Evolutionary conservation across 2,113 vertebrate genomes (phyloP).

Genomic region (Aplodontia rufa): DNA sequence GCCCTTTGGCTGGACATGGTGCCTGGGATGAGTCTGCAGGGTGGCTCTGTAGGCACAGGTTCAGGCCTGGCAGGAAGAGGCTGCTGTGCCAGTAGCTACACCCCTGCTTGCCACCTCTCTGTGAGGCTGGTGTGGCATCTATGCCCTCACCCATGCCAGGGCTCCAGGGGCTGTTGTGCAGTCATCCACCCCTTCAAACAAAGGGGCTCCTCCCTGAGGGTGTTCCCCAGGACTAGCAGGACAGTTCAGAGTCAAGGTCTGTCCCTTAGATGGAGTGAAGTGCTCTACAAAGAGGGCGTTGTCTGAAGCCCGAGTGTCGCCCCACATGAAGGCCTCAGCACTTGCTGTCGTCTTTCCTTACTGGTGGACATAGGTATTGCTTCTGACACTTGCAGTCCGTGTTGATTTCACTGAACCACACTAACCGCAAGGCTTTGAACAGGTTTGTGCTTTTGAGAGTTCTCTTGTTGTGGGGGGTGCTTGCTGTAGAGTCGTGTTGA

Average conservation of each 20-base stretch:
- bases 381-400: background rate
- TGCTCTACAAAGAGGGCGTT: background rate
- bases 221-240: background rate
- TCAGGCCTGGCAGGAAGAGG: background rate
- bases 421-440: background rate
- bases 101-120: accelerated
- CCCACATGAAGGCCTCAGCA: background rate
- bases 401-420: background rate
- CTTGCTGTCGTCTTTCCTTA: background rate
- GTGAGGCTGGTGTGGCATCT: no score
- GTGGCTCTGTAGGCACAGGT: accelerated
- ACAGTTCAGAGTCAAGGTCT: background rate
- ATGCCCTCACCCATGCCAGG: background rate
- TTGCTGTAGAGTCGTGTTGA: background rate
- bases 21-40: accelerated
- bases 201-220: background rate
- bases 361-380: background rate
- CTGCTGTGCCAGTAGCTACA: background rate
- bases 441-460: background rate
- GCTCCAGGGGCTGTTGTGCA: background rate
- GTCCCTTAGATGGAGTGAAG: background rate
- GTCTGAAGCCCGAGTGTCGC: background rate
- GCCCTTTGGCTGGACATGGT: background rate
- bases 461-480: background rate
- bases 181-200: background rate